A percentile compares a stretch with the other conserved stretches of the same genome.
These are phyloP conservation scores for Fulica atra DNA, from an alignment of 2,113 vertebrate species.

Conservation along the genomic window DNA sequence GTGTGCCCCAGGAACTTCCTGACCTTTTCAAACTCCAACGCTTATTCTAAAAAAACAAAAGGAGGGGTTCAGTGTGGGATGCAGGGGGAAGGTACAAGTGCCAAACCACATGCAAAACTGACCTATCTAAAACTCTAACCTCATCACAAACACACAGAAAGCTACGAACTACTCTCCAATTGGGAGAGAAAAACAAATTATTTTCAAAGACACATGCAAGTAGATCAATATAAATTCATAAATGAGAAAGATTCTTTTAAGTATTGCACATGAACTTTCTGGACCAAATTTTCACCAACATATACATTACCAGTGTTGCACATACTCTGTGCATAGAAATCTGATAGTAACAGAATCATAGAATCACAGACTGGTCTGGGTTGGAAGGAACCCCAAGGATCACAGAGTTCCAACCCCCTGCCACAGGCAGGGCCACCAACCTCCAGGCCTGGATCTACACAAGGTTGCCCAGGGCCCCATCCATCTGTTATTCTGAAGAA, in stretches of 20 bases:
- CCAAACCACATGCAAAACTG: neutral
- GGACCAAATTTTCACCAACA: neutral
- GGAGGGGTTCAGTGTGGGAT: too few species aligned
- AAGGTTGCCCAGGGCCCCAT: too few species aligned
- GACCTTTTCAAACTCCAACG: conserved; percentile 6
- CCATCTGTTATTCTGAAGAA: too few species aligned
- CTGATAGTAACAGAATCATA: neutral
- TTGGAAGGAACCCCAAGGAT: too few species aligned
- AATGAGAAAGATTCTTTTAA: neutral
- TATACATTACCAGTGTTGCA: neutral
- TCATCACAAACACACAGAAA: neutral
- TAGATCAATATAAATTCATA: neutral
- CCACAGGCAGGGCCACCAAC: too few species aligned
- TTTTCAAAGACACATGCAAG: neutral
- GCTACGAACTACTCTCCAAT: neutral
- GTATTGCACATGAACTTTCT: neutral
- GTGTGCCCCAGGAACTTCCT: neutral
- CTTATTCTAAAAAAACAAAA: neutral
- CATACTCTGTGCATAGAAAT: neutral
- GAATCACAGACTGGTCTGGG: too few species aligned
- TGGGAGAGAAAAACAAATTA: neutral
- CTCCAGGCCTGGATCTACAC: too few species aligned
- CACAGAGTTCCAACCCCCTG: too few species aligned
- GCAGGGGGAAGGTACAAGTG: neutral
- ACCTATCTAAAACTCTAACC: neutral